Base-by-base conservation (phyloP, 2,797 vertebrate genomes). In the Sebastes trivittatus region DNA sequence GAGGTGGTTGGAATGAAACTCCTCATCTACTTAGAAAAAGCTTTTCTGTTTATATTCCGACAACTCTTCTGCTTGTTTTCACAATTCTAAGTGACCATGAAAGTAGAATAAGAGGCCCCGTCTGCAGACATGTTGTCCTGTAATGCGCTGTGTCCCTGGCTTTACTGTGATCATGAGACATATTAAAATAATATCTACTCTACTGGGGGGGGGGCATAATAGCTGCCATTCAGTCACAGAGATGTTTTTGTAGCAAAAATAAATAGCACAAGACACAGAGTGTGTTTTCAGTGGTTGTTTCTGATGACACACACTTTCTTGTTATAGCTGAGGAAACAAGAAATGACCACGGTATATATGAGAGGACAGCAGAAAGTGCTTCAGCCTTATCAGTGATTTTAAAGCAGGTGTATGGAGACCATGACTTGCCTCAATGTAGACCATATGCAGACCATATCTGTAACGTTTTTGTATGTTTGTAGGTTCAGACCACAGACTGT, bases 181-280 rank as follows among this genome's bases (percentile, higher is more conserved):
- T 74, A 75, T 85, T 82, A 79, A 89, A 82, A 61, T 46, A 9
- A 34, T 80, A 77, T 82, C 63, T 68, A 77, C 52, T 65, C 36
- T 52, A n/a, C 49, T 52, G 11, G 66, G 71, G 59, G 78, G 78
- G 11, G 36, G 8, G 38, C 18, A 42, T 14, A 65, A 32, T 32
- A 61, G 62, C 30, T 70, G 27, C 42, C 54, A 61, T 42, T 55
- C 55, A 59, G 32, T 69, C 58, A 67, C 58, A 71, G 72, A 74
- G 75, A 59, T 16, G 65, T 34, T 72, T 71, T 27, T 59, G 25
- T 16, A 23, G 64, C 20, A 56, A 16, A 52, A 30, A 46, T 23
- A 18, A 74, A 36, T 5, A 38, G 23, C 27, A 49, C 1, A 27
- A 64, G n/a, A 74, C 27, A 69, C 22, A 46, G 16, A n/a, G 13